Conservation (phyloP, 2,797 vertebrate genomes). For the Rachycentron canadum region DNA sequence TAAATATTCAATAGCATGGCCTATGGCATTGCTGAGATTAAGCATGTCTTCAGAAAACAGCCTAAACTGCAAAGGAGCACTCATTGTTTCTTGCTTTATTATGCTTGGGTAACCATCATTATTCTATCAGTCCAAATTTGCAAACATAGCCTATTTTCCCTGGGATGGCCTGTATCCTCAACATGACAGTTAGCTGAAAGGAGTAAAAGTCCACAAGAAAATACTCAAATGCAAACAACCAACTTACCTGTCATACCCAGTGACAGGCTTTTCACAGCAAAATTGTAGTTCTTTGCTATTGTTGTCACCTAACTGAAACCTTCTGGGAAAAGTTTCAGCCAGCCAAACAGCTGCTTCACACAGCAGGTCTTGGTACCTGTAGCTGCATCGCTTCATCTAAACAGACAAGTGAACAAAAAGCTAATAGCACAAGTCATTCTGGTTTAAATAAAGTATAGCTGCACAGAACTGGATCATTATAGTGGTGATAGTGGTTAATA, state of each 20-base stretch:
- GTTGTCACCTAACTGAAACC: constrained; percentile 21
- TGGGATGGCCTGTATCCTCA: constrained; percentile 2
- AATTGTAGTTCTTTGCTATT: constrained; percentile 14
- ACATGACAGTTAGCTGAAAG: constrained; percentile 26
- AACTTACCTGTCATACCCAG: constrained; percentile 17
- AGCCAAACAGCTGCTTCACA: constrained; percentile 20
- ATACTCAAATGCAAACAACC: constrained; percentile 10
- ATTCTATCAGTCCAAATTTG: not conserved
- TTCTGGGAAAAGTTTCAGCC: constrained; percentile 19
- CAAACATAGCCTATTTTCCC: not conserved
- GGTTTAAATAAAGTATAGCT: constrained; percentile 22
- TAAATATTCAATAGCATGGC: constrained; percentile 45
- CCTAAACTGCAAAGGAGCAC: constrained; percentile 16
- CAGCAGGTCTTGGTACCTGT: constrained; percentile 15
- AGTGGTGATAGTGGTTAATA: constrained; percentile 18
- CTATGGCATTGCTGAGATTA: constrained; percentile 31
- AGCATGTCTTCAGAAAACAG: constrained; percentile 24
- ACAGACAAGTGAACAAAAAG: not conserved
- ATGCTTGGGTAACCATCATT: not conserved
- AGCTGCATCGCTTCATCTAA: not conserved
- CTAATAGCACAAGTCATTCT: not conserved
- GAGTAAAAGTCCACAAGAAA: constrained; percentile 17
- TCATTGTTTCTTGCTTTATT: too few relatives aligned
- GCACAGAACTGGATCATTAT: constrained; percentile 11
- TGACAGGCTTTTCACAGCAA: constrained; percentile 22